Percentiles rank a stretch among this genome's conserved stretches.
Evolutionary conservation across 2,888 invertebrate genomes (phyloP).

Genomic region (Metopia argyrocephala): DNA sequence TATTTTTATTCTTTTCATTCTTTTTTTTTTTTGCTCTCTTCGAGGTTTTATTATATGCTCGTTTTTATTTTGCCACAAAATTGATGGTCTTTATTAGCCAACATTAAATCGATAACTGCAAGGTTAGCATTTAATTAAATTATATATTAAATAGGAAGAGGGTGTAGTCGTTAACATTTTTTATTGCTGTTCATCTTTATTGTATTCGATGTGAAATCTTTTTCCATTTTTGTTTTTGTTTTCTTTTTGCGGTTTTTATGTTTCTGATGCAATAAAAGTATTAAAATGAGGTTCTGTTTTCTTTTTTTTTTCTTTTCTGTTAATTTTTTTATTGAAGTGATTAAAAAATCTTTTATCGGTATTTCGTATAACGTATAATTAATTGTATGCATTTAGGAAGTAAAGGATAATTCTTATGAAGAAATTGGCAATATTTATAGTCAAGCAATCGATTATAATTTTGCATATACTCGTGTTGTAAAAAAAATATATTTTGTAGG

Average conservation of each 20-base stretch:
- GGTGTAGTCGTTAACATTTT: slow-evolving; percentile 52
- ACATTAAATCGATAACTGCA: slow-evolving; percentile 53
- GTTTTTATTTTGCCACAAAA: neutral
- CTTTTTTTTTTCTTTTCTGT: neutral
- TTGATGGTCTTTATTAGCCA: slow-evolving; percentile 61
- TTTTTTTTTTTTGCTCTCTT: neutral
- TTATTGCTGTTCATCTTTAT: neutral
- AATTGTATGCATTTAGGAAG: slow-evolving; percentile 2
- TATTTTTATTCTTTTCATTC: slow-evolving; percentile 59
- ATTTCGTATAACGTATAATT: neutral
- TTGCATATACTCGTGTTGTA: neutral
- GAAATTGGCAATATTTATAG: neutral
- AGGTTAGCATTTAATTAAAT: slow-evolving; percentile 58
- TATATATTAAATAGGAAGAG: slow-evolving; percentile 54
- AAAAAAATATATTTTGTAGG: too few relatives aligned
- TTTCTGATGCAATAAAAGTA: neutral
- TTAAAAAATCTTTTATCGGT: neutral
- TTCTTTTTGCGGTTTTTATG: neutral
- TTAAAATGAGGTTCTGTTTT: neutral
- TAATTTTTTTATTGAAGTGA: slow-evolving; percentile 2
- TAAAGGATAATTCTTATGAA: neutral
- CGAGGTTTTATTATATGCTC: neutral
- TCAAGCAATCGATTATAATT: neutral
- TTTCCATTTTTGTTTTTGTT: neutral
- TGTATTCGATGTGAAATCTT: neutral